Evolutionary conservation across 2,797 vertebrate species (phyloP), one percentile per base, ranked within the genome.

Genomic region (Sebastes nivosus): DNA sequence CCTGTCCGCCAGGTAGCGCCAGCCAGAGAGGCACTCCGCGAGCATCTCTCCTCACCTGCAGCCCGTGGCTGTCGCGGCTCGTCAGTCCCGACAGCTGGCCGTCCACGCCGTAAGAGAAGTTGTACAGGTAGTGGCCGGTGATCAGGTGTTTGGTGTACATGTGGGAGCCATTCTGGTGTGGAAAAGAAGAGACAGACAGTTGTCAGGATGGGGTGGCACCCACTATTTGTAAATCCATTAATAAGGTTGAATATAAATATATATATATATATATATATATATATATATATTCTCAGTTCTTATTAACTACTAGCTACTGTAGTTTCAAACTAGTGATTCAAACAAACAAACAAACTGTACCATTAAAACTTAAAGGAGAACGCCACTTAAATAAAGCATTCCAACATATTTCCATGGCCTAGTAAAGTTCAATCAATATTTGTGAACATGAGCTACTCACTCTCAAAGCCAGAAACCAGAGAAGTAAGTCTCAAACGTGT

Each of bases 131-230:
- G 94, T 98, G 97, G 67, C 97, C 96, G 0, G 98, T 99, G 89
- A 99, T 97, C 83, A 99, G 96, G 93, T 98, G 98, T 87, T 98
- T 96, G 2, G 98, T 99, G 91, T 95, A 95, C 82, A 99, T 93
- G 92, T 99, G 98, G 60, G 97, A 98, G 89, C 98, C 98, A 0
- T 98, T 98, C 95, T 96, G 89, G 67, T 14, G n/a, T 0, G n/a
- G 36, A 29, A 6, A n/a, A 36, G 54, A 65, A 29, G 16, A 75
- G 27, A 30, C 3, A 69, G 29, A 60, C 14, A 10, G 13, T 18
- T 12, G 22, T 77, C 36, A 71, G 38, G n/a, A 55, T 24, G 30
- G 22, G 14, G 25, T 29, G 6, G 4, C 38, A 54, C 4, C 63
- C 9, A 25, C 20, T 68, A 3, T 38, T 42, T 16, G 5, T 22